phyloP scores from a whole-genome alignment of 92 coral and sea anemone species.

The Phymanthus crucifer region DNA sequence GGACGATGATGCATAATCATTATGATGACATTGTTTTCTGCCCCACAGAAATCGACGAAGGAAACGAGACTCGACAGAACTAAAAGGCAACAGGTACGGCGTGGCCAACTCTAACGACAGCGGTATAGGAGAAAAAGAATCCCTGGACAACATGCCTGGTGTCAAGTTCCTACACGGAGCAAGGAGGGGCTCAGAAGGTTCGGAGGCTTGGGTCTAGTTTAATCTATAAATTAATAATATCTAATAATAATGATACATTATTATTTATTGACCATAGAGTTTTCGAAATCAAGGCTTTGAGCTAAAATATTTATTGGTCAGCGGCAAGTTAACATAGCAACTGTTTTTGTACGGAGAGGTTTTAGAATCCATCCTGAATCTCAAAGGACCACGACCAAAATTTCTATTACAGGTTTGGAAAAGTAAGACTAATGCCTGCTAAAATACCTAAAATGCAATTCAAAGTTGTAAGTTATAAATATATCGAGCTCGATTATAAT shows the following conservation, averaged over 20 bases:
- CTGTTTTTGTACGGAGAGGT: neutral
- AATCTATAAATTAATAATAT: constrained; percentile 17
- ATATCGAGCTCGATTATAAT: too few species aligned
- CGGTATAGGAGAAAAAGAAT: constrained; percentile 89
- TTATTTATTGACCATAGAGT: neutral
- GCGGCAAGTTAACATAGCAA: neutral
- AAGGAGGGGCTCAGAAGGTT: constrained; percentile 89
- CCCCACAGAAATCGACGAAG: constrained; percentile 64
- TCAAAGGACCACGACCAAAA: neutral
- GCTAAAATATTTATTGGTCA: constrained; percentile 1
- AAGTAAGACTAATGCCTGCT: too few species aligned
- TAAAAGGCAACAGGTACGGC: constrained; percentile 70
- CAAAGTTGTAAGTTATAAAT: too few species aligned
- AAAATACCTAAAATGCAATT: too few species aligned
- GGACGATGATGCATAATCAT: too few species aligned
- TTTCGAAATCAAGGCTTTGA: neutral
- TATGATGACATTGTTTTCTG: neutral
- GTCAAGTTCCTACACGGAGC: constrained; percentile 61
- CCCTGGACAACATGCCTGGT: constrained; percentile 76
- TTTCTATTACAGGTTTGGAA: too few species aligned
- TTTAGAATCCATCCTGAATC: neutral
- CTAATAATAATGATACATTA: constrained; percentile 4
- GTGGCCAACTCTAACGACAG: constrained; percentile 90
- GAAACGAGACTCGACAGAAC: constrained; percentile 72
- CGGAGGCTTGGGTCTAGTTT: constrained; percentile 91